Evolutionary conservation across 2,797 vertebrate genomes (phyloP), one percentile per base, ranked within the genome.

Genomic region (Anguilla marmorata): DNA sequence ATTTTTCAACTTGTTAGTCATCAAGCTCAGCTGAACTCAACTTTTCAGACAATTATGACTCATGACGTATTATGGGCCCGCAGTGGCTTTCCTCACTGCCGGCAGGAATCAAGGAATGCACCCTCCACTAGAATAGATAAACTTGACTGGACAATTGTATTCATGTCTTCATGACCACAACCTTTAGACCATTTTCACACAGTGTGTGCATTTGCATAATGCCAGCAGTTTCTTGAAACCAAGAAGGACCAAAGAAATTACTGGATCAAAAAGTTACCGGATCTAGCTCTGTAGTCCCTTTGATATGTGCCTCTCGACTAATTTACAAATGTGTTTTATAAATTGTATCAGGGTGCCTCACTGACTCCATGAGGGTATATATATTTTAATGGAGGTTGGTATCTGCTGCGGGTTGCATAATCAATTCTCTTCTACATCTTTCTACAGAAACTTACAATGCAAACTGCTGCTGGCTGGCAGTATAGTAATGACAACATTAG

Each of bases 401-500:
- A 79, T 48, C 83, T 85, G 66, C 19, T 56, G 27, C 74, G 60
- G 27, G 19, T 54, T 80, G 72, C 48, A 54, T 86, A 56, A 86
- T 83, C 48, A 86, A 63, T 63, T 89, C 30, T 63, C 27, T 52
- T 80, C 27, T 86, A 86, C 37, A 1, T 86, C 74, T 85, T 56
- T 79, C 85, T 72, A 89, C 85, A 48, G 56, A 88, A 54, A 83
- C 48, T 72, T 76, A 86, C 58, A 56, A 41, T 69, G 41, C 85
- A 72, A 83, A 72, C 56, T 19, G 21, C 74, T 30, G 14, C 74
- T 30, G 8, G 1, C 85, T 41, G 74, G 30, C 45, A 1, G 24
- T 54, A 54, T 58, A 24, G 85, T 88, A 86, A 86, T 83, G 85
- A 72, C 76, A 82, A 60, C 83, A 80, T 85, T 86, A 87, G 80